Conservation (phyloP, 2,113 vertebrate species). For the Corythornis cristatus region DNA sequence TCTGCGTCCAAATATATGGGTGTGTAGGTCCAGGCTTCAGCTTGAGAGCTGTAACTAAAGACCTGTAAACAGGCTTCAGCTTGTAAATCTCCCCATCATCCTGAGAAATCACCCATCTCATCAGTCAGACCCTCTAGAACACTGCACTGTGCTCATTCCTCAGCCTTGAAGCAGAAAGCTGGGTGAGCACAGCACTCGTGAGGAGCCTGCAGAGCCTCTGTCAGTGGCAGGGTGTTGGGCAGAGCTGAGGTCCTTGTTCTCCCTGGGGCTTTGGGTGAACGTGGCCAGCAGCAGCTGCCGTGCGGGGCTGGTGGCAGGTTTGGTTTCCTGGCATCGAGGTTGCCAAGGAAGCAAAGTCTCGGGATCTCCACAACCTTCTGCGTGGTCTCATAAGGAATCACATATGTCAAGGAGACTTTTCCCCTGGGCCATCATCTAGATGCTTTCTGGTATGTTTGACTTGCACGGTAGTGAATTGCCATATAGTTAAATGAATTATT, state of each 20-base stretch:
- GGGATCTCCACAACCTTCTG: neutral
- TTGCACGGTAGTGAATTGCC: neutral
- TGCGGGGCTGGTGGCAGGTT: neutral
- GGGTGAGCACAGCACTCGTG: accelerated
- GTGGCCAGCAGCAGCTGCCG: accelerated
- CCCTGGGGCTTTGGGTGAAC: accelerated
- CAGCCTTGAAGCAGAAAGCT: neutral
- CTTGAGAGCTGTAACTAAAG: slow-evolving; percentile 26
- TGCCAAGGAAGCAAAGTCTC: neutral
- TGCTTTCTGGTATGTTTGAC: neutral
- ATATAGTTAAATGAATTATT: neutral
- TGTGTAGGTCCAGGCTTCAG: neutral
- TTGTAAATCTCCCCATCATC: slow-evolving; percentile 10
- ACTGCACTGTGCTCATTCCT: neutral
- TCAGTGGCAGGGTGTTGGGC: neutral
- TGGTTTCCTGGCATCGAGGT: neutral
- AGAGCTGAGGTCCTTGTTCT: neutral
- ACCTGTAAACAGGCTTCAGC: neutral
- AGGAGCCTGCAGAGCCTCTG: accelerated
- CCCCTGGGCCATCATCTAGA: neutral
- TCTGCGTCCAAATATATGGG: neutral
- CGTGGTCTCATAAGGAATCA: neutral
- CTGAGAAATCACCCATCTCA: neutral
- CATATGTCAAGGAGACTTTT: neutral
- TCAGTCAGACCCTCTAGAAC: neutral